These are phyloP conservation scores for human DNA, from an alignment of 2,113 vertebrate species.

Conservation along the genomic window GRCh38 chr4:94126501-94127000, in stretches of 20 bases:
- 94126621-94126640: neutral
- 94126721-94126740: neutral
- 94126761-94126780: neutral
- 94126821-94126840: neutral
- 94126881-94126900: constrained; percentile 71
- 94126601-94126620: neutral
- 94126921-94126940: neutral
- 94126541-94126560: neutral
- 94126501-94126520: neutral
- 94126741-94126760: neutral
- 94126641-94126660: neutral
- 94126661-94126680: neutral
- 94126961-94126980: neutral
- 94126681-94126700: neutral
- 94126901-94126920: neutral
- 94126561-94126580: neutral
- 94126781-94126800: neutral
- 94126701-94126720: neutral
- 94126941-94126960: neutral
- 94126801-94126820: accelerated
- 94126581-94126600: neutral
- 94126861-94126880: constrained; percentile 92
- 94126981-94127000: constrained; percentile 3
- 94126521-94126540: neutral
- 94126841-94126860: constrained; percentile 77